Conservation (phyloP, 92 coral and sea anemone genomes). For the Desmophyllum pertusum region DNA sequence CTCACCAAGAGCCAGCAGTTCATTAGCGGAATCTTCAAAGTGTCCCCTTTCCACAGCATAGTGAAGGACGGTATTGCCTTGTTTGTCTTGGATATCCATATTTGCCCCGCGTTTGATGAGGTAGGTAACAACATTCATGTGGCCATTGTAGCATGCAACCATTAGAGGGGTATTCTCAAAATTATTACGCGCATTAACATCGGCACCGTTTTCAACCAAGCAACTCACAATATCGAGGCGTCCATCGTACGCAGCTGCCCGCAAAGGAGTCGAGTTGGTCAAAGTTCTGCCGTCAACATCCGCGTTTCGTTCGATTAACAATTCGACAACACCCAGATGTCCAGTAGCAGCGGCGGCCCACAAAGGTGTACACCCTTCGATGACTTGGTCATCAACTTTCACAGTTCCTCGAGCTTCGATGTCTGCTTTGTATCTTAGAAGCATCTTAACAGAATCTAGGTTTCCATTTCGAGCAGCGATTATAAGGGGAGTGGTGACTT, state of each 20-base stretch:
- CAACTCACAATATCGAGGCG: conserved; percentile 70
- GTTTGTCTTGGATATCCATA: conserved; percentile 63
- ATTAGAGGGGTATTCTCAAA: conserved; percentile 67
- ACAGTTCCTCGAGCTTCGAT: conserved; percentile 67
- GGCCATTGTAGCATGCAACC: conserved; percentile 77
- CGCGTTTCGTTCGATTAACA: conserved; percentile 58
- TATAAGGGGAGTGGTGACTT: conserved; percentile 60
- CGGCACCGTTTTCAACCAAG: conserved; percentile 75
- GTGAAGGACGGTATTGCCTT: conserved; percentile 71
- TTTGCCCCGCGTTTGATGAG: conserved; percentile 69
- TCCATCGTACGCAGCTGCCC: conserved; percentile 74
- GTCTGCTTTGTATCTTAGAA: conserved; percentile 61
- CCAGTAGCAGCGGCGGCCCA: conserved; percentile 76
- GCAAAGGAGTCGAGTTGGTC: conserved; percentile 75
- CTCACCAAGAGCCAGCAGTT: conserved; percentile 56
- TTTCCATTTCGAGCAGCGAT: conserved; percentile 70
- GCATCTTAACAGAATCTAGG: conserved; percentile 52
- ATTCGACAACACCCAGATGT: conserved; percentile 69
- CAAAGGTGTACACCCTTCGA: conserved; percentile 71
- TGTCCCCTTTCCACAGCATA: conserved; percentile 58
- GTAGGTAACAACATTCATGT: conserved; percentile 61
- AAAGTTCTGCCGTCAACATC: conserved; percentile 58
- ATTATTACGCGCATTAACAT: conserved; percentile 66
- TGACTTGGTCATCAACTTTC: conserved; percentile 53
- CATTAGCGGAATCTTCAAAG: conserved; percentile 59